Evolutionary conservation across 2,888 invertebrate genomes (phyloP).

Genomic region (Melinaea marsaeus): DNA sequence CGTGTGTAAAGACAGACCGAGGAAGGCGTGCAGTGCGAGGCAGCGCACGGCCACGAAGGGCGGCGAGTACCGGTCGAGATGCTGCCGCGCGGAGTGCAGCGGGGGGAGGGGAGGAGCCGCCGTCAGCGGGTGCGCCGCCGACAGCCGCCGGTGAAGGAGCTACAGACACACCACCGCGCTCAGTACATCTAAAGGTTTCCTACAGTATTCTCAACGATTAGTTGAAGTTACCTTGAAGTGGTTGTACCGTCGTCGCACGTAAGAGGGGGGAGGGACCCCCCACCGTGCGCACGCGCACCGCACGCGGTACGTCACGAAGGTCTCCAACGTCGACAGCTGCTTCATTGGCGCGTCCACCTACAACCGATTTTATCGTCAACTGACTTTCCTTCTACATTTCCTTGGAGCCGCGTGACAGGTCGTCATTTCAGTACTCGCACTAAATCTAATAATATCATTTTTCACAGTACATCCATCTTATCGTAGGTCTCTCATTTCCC

Average conservation of each 20-base stretch:
- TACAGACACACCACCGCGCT: slow-evolving; percentile 27
- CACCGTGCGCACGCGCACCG: slow-evolving; percentile 69
- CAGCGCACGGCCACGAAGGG: slow-evolving; percentile 60
- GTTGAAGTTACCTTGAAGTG: slow-evolving; percentile 58
- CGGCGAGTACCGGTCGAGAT: slow-evolving; percentile 65
- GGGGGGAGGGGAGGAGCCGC: slow-evolving; percentile 65
- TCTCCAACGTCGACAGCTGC: slow-evolving; percentile 67
- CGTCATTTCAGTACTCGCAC: too few species aligned
- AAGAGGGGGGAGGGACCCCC: slow-evolving; percentile 46
- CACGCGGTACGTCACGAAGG: slow-evolving; percentile 67
- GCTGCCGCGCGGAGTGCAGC: slow-evolving; percentile 65
- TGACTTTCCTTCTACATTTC: too few species aligned
- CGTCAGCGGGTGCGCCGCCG: slow-evolving; percentile 47
- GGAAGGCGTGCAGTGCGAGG: slow-evolving; percentile 55
- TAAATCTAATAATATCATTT: too few species aligned
- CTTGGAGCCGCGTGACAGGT: too few species aligned
- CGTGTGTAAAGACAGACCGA: slow-evolving; percentile 44
- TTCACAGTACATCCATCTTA: too few species aligned
- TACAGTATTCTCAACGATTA: too few species aligned
- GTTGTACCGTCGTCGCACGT: slow-evolving; percentile 61
- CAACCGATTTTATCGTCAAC: neutral
- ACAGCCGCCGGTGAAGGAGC: slow-evolving; percentile 59
- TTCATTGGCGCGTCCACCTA: slow-evolving; percentile 71
- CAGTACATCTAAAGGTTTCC: too few species aligned
- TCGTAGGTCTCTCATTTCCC: too few species aligned